These are phyloP conservation scores for Urocynchramus pylzowi DNA, from an alignment of 2,113 vertebrate species.

Conservation along the genomic window DNA sequence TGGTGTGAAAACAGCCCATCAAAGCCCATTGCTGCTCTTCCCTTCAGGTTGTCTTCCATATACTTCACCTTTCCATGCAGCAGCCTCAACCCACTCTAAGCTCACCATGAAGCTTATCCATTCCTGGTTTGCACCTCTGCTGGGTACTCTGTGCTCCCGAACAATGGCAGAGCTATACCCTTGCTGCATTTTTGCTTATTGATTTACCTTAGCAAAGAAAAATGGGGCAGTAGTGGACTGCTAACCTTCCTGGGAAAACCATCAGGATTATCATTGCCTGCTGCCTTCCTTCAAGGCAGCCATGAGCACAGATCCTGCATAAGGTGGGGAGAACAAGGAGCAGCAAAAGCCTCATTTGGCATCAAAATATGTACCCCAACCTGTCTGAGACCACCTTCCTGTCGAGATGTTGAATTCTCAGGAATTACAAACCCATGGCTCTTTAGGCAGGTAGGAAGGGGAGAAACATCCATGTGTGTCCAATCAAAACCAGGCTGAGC, in stretches of 20 bases:
- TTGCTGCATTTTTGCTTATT: background rate
- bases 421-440: background rate
- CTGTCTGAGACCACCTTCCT: rapidly evolving
- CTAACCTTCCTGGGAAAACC: background rate
- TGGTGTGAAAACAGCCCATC: background rate
- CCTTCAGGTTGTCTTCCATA: rapidly evolving
- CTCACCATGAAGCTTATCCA: background rate
- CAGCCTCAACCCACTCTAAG: background rate
- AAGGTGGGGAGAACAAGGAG: background rate
- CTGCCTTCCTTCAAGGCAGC: background rate
- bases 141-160: background rate
- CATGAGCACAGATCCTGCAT: background rate
- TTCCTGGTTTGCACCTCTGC: background rate
- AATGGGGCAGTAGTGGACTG: background rate
- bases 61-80: background rate
- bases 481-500: background rate
- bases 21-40: background rate
- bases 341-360: background rate
- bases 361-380: background rate
- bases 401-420: rapidly evolving
- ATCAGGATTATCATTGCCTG: background rate
- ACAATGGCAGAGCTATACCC: background rate
- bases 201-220: background rate
- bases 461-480: background rate
- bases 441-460: background rate